These are phyloP conservation scores for Rynchops niger DNA, from an alignment of 2,113 vertebrate genomes.

Conservation along the genomic window DNA sequence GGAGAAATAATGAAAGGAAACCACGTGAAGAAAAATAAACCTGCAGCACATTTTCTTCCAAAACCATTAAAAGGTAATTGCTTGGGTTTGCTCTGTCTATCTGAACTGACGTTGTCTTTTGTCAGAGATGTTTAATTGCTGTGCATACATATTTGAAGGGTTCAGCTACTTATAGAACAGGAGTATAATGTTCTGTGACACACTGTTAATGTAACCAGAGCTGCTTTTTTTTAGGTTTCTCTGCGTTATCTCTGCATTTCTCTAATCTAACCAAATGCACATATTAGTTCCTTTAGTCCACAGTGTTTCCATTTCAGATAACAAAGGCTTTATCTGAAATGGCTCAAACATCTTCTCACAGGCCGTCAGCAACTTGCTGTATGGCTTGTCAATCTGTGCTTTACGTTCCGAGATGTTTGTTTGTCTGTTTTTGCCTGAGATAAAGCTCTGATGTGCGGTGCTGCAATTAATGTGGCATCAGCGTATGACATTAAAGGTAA, in stretches of 20 bases:
- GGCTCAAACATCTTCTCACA: not conserved
- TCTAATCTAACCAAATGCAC: not conserved
- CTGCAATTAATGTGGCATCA: not conserved
- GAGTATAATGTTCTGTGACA: not conserved
- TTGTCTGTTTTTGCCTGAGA: not conserved
- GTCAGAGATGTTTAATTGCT: not conserved
- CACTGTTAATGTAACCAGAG: not conserved
- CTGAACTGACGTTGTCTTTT: not conserved
- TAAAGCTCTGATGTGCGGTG: not conserved
- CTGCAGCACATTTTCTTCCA: conserved; percentile 97
- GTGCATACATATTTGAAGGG: not conserved
- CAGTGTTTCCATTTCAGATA: not conserved
- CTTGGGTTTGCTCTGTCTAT: not conserved
- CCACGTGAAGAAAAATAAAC: conserved; percentile 98
- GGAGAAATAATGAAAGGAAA: conserved; percentile 99
- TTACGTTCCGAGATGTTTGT: not conserved
- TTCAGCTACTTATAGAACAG: not conserved
- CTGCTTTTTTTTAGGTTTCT: not conserved
- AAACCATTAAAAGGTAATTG: conserved; percentile 96
- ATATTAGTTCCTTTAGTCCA: not conserved
- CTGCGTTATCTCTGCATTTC: not conserved
- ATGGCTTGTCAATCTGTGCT: not conserved
- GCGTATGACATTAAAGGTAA: not conserved
- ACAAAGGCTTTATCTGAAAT: not conserved
- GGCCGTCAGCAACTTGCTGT: not conserved